These are phyloP conservation scores for Hipposideros armiger DNA, from an alignment of 2,113 vertebrate species.

Conservation along the genomic window DNA sequence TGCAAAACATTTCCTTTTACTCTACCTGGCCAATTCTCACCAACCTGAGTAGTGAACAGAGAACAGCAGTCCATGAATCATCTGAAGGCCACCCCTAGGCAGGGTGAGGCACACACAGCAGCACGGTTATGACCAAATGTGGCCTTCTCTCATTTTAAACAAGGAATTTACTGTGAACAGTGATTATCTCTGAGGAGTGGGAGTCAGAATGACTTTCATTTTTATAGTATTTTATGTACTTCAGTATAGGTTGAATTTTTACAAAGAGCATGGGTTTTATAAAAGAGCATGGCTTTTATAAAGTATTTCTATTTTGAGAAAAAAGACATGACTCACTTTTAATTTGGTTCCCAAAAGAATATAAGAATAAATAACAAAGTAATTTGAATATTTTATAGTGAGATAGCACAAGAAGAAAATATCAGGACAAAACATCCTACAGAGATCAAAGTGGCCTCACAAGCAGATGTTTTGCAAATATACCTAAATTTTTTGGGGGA, in stretches of 20 bases:
- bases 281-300: conserved; percentile 38
- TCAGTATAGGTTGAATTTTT: conserved; percentile 37
- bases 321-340: conserved; percentile 24
- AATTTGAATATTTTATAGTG: conserved; percentile 33
- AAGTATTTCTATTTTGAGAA: conserved; percentile 46
- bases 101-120: background rate
- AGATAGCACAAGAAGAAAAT: conserved; percentile 54
- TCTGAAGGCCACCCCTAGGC: background rate
- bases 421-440: conserved; percentile 23
- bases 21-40: conserved; percentile 41
- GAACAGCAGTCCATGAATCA: conserved; percentile 34
- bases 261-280: conserved; percentile 37
- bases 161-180: conserved; percentile 39
- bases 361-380: background rate
- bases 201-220: conserved; percentile 58
- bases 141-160: conserved; percentile 43
- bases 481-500: background rate
- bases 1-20: conserved; percentile 36
- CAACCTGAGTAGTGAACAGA: conserved; percentile 6
- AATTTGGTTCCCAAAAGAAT: conserved; percentile 12
- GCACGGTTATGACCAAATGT: background rate
- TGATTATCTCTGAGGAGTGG: conserved; percentile 48
- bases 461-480: conserved; percentile 62
- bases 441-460: conserved; percentile 26
- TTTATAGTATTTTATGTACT: conserved; percentile 55